These are phyloP conservation scores for Kryptolebias marmoratus DNA, from an alignment of 2,113 vertebrate genomes.

Conservation along the genomic window DNA sequence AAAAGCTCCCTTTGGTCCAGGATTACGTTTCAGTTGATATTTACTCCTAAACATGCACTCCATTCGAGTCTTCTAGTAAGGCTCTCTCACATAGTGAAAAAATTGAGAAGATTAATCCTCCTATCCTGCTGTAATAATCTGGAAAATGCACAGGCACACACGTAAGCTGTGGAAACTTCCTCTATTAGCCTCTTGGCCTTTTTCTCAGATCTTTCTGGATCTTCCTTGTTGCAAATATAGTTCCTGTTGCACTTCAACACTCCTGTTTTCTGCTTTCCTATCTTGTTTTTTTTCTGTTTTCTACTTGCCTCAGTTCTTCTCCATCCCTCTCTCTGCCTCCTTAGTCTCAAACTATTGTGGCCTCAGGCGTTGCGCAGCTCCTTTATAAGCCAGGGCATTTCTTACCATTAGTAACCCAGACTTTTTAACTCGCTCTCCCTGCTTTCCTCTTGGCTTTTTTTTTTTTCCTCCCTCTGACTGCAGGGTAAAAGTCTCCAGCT, in stretches of 20 bases:
- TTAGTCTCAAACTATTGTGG: slow-evolving; percentile 27
- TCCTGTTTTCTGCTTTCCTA: neutral
- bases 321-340: slow-evolving; percentile 15
- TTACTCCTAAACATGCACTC: too few species aligned
- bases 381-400: slow-evolving; percentile 43
- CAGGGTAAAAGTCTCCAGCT: slow-evolving; percentile 65
- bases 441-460: slow-evolving; percentile 17
- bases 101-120: too few species aligned
- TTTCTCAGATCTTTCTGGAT: slow-evolving; percentile 6
- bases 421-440: slow-evolving; percentile 26
- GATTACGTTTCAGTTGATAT: too few species aligned
- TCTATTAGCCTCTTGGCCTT: neutral
- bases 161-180: neutral
- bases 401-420: slow-evolving; percentile 26
- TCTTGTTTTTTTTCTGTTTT: neutral
- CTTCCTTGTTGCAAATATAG: slow-evolving; percentile 1
- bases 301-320: neutral
- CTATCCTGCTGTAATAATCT: neutral
- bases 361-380: slow-evolving; percentile 41
- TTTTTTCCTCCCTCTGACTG: slow-evolving; percentile 28
- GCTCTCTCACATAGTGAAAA: too few species aligned
- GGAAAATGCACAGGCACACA: neutral
- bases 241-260: neutral
- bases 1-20: too few species aligned
- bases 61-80: too few species aligned